These are phyloP conservation scores for Mus minutoides DNA, from an alignment of 2,797 vertebrate species.

Conservation along the genomic window DNA sequence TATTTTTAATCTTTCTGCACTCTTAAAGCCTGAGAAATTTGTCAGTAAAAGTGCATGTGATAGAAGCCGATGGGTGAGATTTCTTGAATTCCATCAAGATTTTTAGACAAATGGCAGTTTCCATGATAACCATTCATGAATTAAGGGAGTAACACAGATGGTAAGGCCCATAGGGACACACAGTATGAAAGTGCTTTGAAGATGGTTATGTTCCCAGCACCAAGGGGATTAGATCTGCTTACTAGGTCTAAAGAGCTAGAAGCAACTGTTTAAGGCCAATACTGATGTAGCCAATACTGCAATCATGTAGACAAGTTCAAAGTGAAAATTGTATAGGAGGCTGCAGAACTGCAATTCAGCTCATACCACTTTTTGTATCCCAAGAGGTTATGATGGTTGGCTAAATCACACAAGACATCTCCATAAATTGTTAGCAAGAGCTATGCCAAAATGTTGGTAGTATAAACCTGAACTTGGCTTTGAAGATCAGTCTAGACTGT, in stretches of 20 bases:
- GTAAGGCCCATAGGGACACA: background rate
- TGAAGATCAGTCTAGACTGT: background rate
- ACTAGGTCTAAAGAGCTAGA: background rate
- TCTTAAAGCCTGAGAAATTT: background rate
- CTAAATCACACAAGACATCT: background rate
- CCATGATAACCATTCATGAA: background rate
- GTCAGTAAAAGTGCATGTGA: background rate
- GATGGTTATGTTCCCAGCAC: background rate
- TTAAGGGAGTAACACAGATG: too few relatives aligned
- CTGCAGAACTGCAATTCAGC: background rate
- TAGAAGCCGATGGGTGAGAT: background rate
- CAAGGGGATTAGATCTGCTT: background rate
- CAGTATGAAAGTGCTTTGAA: background rate
- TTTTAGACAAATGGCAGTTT: background rate
- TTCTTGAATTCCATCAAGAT: background rate
- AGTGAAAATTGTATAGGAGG: background rate
- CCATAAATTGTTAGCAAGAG: background rate
- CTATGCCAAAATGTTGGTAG: background rate
- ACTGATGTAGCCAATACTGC: background rate
- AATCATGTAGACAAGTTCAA: background rate
- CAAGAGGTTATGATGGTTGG: background rate
- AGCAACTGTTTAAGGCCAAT: background rate
- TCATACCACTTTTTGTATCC: too few relatives aligned
- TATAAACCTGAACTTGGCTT: background rate
- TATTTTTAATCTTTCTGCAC: background rate